Evolutionary conservation across 2,113 vertebrate species (phyloP), one percentile per base, ranked within the genome.

Genomic region (Poeciliopsis turrubarensis): DNA sequence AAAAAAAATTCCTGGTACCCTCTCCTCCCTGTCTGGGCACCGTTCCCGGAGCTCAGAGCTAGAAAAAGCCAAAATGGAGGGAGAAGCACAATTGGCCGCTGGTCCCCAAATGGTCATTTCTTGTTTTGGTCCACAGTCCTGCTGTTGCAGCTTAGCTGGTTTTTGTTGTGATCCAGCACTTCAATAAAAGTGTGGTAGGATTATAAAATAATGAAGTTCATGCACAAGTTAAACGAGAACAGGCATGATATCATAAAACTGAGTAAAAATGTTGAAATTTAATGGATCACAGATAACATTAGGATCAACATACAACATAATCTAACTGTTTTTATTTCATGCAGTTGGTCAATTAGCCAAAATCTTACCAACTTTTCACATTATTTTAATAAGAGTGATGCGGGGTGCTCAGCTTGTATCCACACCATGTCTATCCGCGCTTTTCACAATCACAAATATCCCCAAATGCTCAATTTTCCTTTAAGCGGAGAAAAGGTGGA

Each of bases 1-100:
- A 34, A 37, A 37, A 29, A 37, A 37, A 30, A 31, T 31, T n/a
- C 51, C 30, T 25, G 13, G 51, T 37, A 25, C 32, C 29, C 60
- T 41, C 34, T 54, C 81, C 78, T 66, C 84, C 80, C 75, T 79
- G 81, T 89, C 86, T 92, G 91, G 92, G 91, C 90, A 87, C 75
- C 51, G 82, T 88, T 91, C 91, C 90, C 87, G 51, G 73, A 66
- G 84, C 85, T 89, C 79, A 84, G 89, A 90, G 83, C 86, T 81
- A 91, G 83, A 78, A 83, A 86, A 72, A 86, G 88, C 91, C 90
- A 93, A 91, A 91, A 92, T 92, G 90, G 89, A 93, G 91, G 89
- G 92, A 91, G 25, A 90, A 92, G 89, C 89, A 91, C 92, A 93
- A 90, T 93, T 87, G 90, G 81, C 77, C 89, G 81, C 86, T 69